Percentiles rank a stretch among this genome's conserved stretches.
Conservation (phyloP, 2,113 vertebrate genomes). For the Morone saxatilis region DNA sequence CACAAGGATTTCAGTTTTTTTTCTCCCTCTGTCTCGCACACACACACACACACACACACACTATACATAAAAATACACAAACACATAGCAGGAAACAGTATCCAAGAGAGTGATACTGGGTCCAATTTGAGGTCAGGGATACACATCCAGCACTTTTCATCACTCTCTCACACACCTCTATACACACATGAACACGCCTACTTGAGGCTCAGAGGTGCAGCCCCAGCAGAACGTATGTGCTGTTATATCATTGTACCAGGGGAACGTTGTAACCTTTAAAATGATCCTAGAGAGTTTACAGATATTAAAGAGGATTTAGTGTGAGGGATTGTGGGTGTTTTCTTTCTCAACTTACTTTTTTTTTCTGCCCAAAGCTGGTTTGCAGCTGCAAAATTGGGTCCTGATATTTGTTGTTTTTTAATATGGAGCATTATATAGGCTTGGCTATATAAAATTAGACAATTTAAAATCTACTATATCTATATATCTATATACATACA, state of each 20-base stretch:
- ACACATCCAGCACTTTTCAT: slow-evolving; percentile 46
- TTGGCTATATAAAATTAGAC: not conserved
- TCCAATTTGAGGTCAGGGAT: slow-evolving; percentile 56
- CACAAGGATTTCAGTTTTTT: slow-evolving; percentile 1
- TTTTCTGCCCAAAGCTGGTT: not conserved
- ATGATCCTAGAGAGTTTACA: slow-evolving; percentile 13
- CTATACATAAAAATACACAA: slow-evolving; percentile 30
- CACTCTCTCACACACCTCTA: slow-evolving; percentile 6
- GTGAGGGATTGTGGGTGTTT: slow-evolving; percentile 22
- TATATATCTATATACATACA: too few relatives aligned
- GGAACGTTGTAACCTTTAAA: slow-evolving; percentile 26
- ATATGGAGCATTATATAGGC: not conserved
- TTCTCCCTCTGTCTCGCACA: not conserved
- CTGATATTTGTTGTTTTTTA: not conserved
- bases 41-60: not conserved
- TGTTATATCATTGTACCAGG: slow-evolving; percentile 16
- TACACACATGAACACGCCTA: slow-evolving; percentile 1
- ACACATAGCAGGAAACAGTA: slow-evolving; percentile 56
- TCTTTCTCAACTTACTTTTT: slow-evolving; percentile 1
- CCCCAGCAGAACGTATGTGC: slow-evolving; percentile 12
- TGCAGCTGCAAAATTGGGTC: slow-evolving; percentile 15
- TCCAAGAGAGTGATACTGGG: slow-evolving; percentile 37
- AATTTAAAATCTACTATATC: too few relatives aligned
- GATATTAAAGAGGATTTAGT: slow-evolving; percentile 4
- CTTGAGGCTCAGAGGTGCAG: slow-evolving; percentile 5